phyloP scores from a whole-genome alignment of 1,140 invertebrate genomes.

The Drosophila paulistorum region DNA sequence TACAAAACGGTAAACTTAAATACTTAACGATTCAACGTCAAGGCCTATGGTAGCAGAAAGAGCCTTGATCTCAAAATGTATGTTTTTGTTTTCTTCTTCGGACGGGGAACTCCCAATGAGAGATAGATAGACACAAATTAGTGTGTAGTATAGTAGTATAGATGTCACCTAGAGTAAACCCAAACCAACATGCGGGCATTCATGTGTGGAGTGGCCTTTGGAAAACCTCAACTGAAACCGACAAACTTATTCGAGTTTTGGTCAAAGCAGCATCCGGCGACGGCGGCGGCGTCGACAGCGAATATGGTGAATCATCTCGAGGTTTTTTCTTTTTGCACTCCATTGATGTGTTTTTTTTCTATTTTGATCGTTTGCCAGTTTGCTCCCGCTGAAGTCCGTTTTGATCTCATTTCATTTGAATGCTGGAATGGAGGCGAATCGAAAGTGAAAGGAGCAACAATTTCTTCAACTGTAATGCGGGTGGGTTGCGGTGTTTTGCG shows the following conservation, averaged over 20 bases:
- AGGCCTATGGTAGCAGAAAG: constrained; percentile 42
- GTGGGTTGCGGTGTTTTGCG: constrained; percentile 34
- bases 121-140: not conserved
- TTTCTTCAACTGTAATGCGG: constrained; percentile 69
- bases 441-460: constrained; percentile 78
- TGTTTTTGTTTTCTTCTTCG: constrained; percentile 1
- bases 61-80: constrained; percentile 71
- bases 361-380: constrained; percentile 41
- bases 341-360: constrained; percentile 37
- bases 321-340: constrained; percentile 62
- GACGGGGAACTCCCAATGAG: constrained; percentile 56
- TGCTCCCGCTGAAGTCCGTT: constrained; percentile 63
- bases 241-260: constrained; percentile 5
- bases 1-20: constrained; percentile 45
- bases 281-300: constrained; percentile 10
- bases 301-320: constrained; percentile 62
- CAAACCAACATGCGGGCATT: constrained; percentile 6
- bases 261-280: constrained; percentile 37
- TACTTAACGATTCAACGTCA: constrained; percentile 70
- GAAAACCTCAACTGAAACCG: constrained; percentile 55
- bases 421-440: constrained; percentile 47
- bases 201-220: constrained; percentile 59
- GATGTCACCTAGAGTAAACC: constrained; percentile 25
- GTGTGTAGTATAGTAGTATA: constrained; percentile 10
- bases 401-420: constrained; percentile 69